These are phyloP conservation scores for Gracilinanus agilis DNA, from an alignment of 2,113 vertebrate species.

Conservation along the genomic window DNA sequence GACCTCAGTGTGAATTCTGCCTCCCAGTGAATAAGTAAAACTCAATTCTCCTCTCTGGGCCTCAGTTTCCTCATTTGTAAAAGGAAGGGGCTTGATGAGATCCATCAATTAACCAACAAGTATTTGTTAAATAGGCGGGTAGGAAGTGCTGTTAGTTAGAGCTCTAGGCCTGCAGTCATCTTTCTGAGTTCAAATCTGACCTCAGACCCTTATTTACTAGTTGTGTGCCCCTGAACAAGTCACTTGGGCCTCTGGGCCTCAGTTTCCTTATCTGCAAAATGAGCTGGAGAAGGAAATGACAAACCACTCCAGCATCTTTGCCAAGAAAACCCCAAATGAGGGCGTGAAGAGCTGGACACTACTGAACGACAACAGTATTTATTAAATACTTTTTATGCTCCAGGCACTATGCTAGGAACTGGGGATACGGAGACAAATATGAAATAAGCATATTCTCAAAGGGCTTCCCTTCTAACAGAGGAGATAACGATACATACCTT, in stretches of 20 bases:
- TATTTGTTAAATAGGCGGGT: not conserved
- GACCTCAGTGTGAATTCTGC: not conserved
- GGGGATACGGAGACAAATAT: not conserved
- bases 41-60: not conserved
- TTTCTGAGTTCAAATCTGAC: too few relatives aligned
- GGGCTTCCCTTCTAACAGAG: not conserved
- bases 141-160: too few relatives aligned
- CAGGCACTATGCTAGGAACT: not conserved
- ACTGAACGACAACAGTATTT: too few relatives aligned
- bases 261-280: too few relatives aligned
- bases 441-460: not conserved
- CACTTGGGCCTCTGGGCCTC: too few relatives aligned
- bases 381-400: not conserved
- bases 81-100: not conserved
- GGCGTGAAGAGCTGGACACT: too few relatives aligned
- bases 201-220: too few relatives aligned
- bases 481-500: not conserved
- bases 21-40: not conserved
- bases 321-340: too few relatives aligned
- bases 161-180: too few relatives aligned
- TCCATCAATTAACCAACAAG: not conserved
- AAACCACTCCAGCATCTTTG: too few relatives aligned
- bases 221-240: too few relatives aligned
- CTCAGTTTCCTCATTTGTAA: not conserved
- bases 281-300: too few relatives aligned